phyloP scores from a whole-genome alignment of 2,888 invertebrate genomes.

The Synanthedon formicaeformis region DNA sequence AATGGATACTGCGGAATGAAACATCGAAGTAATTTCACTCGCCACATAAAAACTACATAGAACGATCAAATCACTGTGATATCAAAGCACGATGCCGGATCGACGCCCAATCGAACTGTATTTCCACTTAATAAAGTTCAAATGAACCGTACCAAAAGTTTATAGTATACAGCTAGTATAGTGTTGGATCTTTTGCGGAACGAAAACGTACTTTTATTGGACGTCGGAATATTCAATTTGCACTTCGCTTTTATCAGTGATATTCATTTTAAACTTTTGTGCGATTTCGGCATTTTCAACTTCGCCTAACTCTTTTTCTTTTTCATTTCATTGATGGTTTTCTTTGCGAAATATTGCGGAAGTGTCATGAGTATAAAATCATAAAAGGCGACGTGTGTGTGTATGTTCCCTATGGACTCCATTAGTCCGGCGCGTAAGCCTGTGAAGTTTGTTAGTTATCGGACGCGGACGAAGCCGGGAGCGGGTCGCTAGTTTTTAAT shows the following conservation, averaged over 20 bases:
- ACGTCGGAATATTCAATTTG: background rate
- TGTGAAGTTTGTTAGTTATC: too few species aligned
- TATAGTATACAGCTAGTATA: slow-evolving; percentile 26
- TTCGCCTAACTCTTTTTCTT: too few species aligned
- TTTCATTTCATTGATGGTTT: too few species aligned
- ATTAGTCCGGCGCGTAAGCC: too few species aligned
- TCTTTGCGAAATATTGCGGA: too few species aligned
- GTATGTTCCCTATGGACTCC: too few species aligned
- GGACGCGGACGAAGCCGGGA: too few species aligned
- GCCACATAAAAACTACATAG: background rate
- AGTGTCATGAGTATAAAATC: too few species aligned
- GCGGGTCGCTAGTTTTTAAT: too few species aligned
- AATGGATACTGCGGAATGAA: too few species aligned
- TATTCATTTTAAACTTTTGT: background rate
- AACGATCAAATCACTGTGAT: background rate
- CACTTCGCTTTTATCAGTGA: background rate
- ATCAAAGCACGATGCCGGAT: slow-evolving; percentile 6
- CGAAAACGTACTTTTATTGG: background rate
- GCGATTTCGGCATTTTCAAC: too few species aligned
- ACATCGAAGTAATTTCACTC: background rate
- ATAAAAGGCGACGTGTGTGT: too few species aligned
- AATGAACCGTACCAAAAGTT: slow-evolving; percentile 50
- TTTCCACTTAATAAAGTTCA: slow-evolving; percentile 56
- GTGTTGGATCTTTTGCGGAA: background rate
- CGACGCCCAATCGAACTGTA: slow-evolving; percentile 26